A percentile compares a stretch with the other conserved stretches of the same genome.
These are phyloP conservation scores for Tipula confusa DNA, from an alignment of 2,888 invertebrate genomes.

Conservation along the genomic window DNA sequence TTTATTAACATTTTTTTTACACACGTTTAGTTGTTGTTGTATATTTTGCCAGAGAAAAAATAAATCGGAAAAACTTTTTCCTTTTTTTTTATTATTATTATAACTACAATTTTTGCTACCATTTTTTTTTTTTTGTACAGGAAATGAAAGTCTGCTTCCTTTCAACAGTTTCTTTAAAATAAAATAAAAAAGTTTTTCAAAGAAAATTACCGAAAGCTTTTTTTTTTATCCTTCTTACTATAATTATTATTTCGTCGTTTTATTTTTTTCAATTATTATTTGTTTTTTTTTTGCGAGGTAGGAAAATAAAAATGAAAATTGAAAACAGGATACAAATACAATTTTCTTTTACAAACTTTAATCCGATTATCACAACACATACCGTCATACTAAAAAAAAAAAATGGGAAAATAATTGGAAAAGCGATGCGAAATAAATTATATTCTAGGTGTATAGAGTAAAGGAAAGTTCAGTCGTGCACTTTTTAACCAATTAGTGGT, in stretches of 20 bases:
- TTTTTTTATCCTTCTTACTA: not conserved
- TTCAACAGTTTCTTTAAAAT: not conserved
- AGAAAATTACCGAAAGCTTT: not conserved
- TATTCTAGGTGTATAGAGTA: not conserved
- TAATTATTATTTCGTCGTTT: not conserved
- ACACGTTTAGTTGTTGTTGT: not conserved
- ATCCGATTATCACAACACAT: not conserved
- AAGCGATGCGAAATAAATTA: not conserved
- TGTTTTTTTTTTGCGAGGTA: not conserved
- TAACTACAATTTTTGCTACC: not conserved
- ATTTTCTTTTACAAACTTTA: not conserved
- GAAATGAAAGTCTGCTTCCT: slow-evolving; percentile 6
- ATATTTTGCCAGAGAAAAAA: not conserved
- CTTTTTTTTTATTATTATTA: not conserved
- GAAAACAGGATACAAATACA: not conserved
- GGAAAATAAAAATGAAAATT: not conserved
- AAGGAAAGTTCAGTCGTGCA: not conserved
- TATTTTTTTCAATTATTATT: not conserved
- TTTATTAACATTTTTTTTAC: too few species aligned
- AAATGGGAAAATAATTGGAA: not conserved
- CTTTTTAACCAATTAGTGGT: not conserved
- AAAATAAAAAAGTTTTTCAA: not conserved
- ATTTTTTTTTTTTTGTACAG: not conserved
- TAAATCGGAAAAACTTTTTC: not conserved
- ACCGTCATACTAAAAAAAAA: too few species aligned